Evolutionary conservation across 2,113 vertebrate species (phyloP), one percentile per base, ranked within the genome.

Genomic region (Irena cyanogastra): DNA sequence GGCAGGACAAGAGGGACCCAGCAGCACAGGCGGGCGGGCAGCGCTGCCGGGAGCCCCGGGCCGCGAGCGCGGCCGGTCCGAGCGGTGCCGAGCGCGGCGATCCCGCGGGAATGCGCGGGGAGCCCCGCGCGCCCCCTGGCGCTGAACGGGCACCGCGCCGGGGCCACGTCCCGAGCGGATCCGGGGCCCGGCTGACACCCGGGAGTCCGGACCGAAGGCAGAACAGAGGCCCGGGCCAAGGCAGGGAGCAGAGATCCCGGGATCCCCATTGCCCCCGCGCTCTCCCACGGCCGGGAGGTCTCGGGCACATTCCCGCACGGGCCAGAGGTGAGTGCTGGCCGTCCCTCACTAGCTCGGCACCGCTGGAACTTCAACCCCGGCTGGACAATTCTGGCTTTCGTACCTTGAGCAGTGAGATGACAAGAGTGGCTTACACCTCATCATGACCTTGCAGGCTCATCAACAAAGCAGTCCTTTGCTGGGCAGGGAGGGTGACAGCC

Each of bases 181-280:
- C 17, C 16, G 7, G 54, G 76, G 39, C 60, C 37, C 5, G 15
- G 50, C 17, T 4, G 60, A 2, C 27, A 0, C 1, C 4, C n/a
- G 30, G 10, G 4, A 4, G 1, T 1, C 2, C 31, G 15, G 11
- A 0, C 12, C 0, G 31, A 2, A 5, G 66, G 50, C 45, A 7
- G 54, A 1, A 0, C 7, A 9, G 49, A 7, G 39, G 22, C 39
- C 16, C 11, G 1, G 18, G 17, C 6, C 31, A 0, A 41, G 28
- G 60, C 16, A 13, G 33, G 4, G 19, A 41, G 52, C 56, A 0
- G 42, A 21, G 39, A 7, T 30, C 6, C 39, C 33, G 0, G 53
- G 22, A 5, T 16, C 12, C 24, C 1, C 64, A 1, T 3, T 18
- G 26, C 5, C 27, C 35, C 28, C 18, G 28, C 3, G 39, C 53